These are phyloP conservation scores for Hemitrygon akajei DNA, from an alignment of 2,797 vertebrate species.

Conservation along the genomic window DNA sequence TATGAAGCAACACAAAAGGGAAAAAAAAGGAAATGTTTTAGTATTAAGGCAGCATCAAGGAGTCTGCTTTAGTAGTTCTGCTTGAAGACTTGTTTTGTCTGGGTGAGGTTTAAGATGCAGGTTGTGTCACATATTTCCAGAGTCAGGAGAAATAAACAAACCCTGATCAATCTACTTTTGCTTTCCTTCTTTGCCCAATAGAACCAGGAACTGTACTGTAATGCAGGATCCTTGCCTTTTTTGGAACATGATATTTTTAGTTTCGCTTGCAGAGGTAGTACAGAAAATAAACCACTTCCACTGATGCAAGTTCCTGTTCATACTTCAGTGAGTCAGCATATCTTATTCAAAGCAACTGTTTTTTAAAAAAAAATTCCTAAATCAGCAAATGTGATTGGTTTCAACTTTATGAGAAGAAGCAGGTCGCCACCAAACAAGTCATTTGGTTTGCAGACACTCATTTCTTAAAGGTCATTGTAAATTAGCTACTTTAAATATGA, in stretches of 20 bases:
- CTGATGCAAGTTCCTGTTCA: constrained; percentile 39
- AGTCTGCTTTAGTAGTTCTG: not conserved
- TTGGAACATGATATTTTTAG: constrained; percentile 40
- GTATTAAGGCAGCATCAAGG: not conserved
- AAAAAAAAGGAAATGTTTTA: not conserved
- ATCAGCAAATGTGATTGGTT: not conserved
- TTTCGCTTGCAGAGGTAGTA: not conserved
- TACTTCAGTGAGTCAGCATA: constrained; percentile 38
- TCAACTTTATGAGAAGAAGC: not conserved
- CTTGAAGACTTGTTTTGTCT: not conserved
- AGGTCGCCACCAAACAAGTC: no score
- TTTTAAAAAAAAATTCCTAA: not conserved
- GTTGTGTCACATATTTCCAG: not conserved
- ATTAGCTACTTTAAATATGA: not conserved
- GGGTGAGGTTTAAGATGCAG: not conserved
- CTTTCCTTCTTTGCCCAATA: not conserved
- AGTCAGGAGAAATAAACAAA: not conserved
- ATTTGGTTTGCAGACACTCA: no score
- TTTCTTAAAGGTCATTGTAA: not conserved
- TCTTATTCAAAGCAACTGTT: not conserved
- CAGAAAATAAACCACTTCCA: constrained; percentile 16
- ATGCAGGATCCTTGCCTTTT: not conserved
- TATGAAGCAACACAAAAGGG: not conserved
- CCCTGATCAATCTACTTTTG: no score
- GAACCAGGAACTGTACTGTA: not conserved